Conservation (phyloP, 2,888 invertebrate species). For the Euplexia lucipara region DNA sequence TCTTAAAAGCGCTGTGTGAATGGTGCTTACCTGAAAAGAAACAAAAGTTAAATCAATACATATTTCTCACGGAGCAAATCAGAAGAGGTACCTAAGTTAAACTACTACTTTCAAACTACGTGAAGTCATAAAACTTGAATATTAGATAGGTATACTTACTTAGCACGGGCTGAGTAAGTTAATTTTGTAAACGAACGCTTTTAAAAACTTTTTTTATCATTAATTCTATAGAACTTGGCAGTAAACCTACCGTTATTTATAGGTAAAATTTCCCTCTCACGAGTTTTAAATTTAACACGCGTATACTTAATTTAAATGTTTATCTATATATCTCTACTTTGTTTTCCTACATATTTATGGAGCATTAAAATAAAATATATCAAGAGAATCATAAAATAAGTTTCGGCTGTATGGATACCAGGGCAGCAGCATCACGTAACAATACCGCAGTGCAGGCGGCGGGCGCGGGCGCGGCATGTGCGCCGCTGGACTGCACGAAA, state of each 20-base stretch:
- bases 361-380: constrained; percentile 12
- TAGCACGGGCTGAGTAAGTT: neutral
- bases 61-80: neutral
- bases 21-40: constrained; percentile 47
- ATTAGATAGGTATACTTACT: no score
- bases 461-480: constrained; percentile 42
- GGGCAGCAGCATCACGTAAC: constrained; percentile 82
- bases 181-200: neutral
- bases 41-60: constrained; percentile 27
- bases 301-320: no score
- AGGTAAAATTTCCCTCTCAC: neutral
- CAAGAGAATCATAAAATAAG: constrained; percentile 32
- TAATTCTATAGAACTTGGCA: neutral
- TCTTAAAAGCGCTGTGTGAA: neutral
- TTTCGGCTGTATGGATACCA: constrained; percentile 56
- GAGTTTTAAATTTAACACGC: no score
- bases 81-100: constrained; percentile 3
- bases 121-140: constrained; percentile 6
- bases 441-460: constrained; percentile 84
- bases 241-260: neutral
- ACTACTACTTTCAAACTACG: constrained; percentile 4
- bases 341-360: constrained; percentile 8
- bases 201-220: neutral
- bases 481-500: constrained; percentile 62
- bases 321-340: constrained; percentile 5